Evolutionary conservation across 2,888 invertebrate species (phyloP), one percentile per base, ranked within the genome.

Genomic region (Sicus ferrugineus): DNA sequence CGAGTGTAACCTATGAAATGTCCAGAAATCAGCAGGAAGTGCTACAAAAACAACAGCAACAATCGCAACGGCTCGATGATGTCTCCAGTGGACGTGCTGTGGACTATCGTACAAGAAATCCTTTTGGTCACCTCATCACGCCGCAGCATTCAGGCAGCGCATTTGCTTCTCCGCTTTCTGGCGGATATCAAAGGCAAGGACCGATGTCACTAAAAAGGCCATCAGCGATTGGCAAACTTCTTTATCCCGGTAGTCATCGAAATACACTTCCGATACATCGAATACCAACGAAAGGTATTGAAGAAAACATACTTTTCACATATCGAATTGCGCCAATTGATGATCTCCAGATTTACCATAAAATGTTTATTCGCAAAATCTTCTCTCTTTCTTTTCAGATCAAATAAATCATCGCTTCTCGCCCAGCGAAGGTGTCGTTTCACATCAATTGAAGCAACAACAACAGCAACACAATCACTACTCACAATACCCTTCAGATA

Each of bases 31-130:
- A 31, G 26, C 54, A 30, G 34, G 26, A 38, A 26, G 21, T 23
- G 14, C 30, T 21, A 38, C 73, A 66, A 72, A 73, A 68, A 69
- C 61, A 63, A 38, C 68, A 3, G 11, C 61, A 52, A 14, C 21
- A 19, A 14, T 5, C 30, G 14, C 74, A 65, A 50, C 73, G 62
- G 67, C 75, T 73, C 54, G 54, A 50, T 65, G 23, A 23, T 67
- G 78, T 76, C 6, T 80, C 82, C 48, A 82, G 82, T 5, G 85
- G 84, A 68, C 84, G 85, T 34, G 81, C 84, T 38, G 79, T 81
- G 23, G 82, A 83, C 73, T 80, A 81, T 75, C 80, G 78, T 38
- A 76, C 80, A 26, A 77, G 75, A n/a, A 83, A 81, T 80, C 82
- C 82, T 19, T 83, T 84, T 74, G 79, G 82, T 7, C 83, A 82